phyloP scores from a whole-genome alignment of 1,140 invertebrate species.

The Uloborus diversus region DNA sequence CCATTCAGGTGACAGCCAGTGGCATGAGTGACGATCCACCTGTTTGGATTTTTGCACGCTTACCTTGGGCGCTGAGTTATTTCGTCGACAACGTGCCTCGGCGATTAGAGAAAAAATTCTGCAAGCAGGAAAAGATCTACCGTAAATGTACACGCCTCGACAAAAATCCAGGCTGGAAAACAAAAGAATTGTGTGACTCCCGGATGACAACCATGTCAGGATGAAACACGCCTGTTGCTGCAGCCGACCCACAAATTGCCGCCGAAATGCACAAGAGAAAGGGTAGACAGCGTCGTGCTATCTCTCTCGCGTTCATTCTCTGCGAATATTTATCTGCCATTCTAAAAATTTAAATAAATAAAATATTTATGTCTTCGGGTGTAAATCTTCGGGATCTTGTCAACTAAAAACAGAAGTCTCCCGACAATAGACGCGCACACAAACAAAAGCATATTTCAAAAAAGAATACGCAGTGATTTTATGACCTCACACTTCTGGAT shows the following conservation, averaged over 20 bases:
- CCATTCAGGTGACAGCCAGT: too few species aligned
- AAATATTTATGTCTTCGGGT: conserved; percentile 41
- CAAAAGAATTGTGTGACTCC: conserved; percentile 44
- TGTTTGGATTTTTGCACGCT: too few species aligned
- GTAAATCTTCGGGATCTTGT: conserved; percentile 29
- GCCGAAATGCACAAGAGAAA: conserved; percentile 39
- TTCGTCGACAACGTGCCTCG: not conserved
- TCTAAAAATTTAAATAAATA: conserved; percentile 52
- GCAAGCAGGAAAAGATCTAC: not conserved
- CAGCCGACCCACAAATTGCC: conserved; percentile 18
- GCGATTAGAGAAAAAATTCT: not conserved
- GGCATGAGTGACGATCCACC: too few species aligned
- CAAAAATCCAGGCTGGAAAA: conserved; percentile 9
- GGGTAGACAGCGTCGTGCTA: too few species aligned
- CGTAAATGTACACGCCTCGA: conserved; percentile 20
- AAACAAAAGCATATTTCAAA: conserved; percentile 42
- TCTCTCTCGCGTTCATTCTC: conserved; percentile 5
- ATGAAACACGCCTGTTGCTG: conserved; percentile 1
- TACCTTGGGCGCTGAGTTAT: too few species aligned
- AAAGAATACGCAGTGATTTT: conserved; percentile 3
- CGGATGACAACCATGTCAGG: conserved; percentile 8
- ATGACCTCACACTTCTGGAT: conserved; percentile 22
- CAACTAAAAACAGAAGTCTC: conserved; percentile 28
- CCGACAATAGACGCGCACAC: conserved; percentile 1
- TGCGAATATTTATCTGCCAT: conserved; percentile 47